Base-by-base conservation (phyloP, 1,140 invertebrate genomes). In the Myzus persicae region DNA sequence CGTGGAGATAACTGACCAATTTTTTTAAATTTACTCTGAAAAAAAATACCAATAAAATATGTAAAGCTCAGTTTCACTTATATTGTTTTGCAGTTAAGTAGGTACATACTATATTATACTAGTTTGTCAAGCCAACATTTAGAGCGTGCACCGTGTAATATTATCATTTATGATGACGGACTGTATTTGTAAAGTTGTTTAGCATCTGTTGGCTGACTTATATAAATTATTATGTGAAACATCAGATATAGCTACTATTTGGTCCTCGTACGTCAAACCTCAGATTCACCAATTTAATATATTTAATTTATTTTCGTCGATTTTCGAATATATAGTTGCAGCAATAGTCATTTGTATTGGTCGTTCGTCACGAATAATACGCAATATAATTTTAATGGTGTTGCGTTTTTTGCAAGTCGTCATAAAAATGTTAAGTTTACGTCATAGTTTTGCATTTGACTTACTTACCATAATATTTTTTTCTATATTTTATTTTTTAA, bases 391-490 rank as follows among this genome's bases (percentile, higher is more conserved):
- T 76, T 76, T 76, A 6, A 76, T 76, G n/a, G 14, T 76, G n/a
- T 76, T 76, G 14, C 24, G n/a, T n/a, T n/a, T 76, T 76, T 76
- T 76, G 59, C 1, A n/a, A 76, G 4, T 76, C 5, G 14, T 76
- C 59, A 76, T 76, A 76, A 67, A 76, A 76, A n/a, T 76, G 31
- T 76, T 76, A 76, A 76, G 59, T 76, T 22, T 51, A 76, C 59
- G n/a, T 51, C 31, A 76, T 76, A 76, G 59, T 76, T 18, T 76
- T n/a, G 59, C 0, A 76, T 76, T 76, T 76, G 59, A 76, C 1
- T n/a, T n/a, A 76, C 1, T n/a, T n/a, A 76, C 59, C 1, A n/a
- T 18, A 76, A 14, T 48, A 18, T 51, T 22, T 76, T 76, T n/a
- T 67, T n/a, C 22, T 67, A n/a, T n/a, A 14, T 18, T 18, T 67